Conservation (phyloP, 2,797 vertebrate genomes). For the Brachyalestes nurse region DNA sequence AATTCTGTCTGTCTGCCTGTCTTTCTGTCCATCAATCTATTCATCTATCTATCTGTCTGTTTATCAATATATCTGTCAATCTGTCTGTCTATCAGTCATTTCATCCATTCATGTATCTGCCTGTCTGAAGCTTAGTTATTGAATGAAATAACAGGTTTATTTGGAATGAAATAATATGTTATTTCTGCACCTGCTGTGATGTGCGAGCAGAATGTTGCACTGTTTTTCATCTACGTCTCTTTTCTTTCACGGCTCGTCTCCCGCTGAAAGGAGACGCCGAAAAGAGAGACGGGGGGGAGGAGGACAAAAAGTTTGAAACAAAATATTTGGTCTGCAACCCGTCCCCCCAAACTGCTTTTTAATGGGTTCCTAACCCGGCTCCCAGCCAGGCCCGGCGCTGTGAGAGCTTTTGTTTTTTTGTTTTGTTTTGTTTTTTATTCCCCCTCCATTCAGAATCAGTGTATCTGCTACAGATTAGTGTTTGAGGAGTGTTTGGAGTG, state of each 20-base stretch:
- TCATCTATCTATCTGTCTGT: too few species aligned
- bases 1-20: neutral
- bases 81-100: too few species aligned
- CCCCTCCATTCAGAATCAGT: conserved; percentile 20
- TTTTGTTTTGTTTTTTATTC: neutral
- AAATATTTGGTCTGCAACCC: conserved; percentile 32
- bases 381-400: conserved; percentile 38
- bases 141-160: too few species aligned
- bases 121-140: neutral
- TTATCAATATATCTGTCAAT: too few species aligned
- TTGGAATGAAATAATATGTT: too few species aligned
- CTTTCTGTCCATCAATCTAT: too few species aligned
- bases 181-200: too few species aligned
- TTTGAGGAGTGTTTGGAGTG: conserved; percentile 44
- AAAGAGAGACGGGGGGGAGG: neutral
- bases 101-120: neutral
- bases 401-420: conserved; percentile 47
- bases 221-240: conserved; percentile 51
- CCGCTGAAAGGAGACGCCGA: neutral
- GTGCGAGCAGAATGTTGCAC: conserved; percentile 29
- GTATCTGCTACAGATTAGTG: conserved; percentile 33
- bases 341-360: conserved; percentile 49
- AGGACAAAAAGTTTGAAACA: conserved; percentile 15
- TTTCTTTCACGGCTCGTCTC: conserved; percentile 18
- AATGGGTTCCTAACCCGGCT: conserved; percentile 38